These are phyloP conservation scores for Paedocypris sp. DNA, from an alignment of 2,113 vertebrate species.

Conservation along the genomic window DNA sequence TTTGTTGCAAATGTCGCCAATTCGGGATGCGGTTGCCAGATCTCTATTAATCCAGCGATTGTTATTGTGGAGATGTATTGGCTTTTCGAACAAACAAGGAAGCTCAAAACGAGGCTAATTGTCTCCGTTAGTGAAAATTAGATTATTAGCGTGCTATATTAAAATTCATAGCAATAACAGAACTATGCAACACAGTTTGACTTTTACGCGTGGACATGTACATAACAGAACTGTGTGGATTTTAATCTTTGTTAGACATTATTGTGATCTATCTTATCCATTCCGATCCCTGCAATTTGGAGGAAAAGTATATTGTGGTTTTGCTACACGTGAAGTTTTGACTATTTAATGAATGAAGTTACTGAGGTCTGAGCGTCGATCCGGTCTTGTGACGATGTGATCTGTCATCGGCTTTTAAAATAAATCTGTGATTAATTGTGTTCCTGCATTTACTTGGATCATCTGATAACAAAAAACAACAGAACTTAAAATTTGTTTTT, in stretches of 20 bases:
- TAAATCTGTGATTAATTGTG: slow-evolving; percentile 22
- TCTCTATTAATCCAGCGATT: too few relatives aligned
- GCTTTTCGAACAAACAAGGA: too few relatives aligned
- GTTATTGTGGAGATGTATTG: too few relatives aligned
- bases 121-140: background rate
- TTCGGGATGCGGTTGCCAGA: too few relatives aligned
- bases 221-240: background rate
- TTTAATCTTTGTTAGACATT: background rate
- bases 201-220: background rate
- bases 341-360: background rate
- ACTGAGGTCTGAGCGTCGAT: background rate
- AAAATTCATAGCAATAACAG: slow-evolving; percentile 26
- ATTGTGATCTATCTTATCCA: background rate
- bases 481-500: too few relatives aligned
- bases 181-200: slow-evolving; percentile 17
- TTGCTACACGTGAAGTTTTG: background rate
- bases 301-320: background rate
- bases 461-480: too few relatives aligned
- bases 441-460: background rate
- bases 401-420: slow-evolving; percentile 2
- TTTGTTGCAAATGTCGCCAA: too few relatives aligned
- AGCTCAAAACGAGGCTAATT: too few relatives aligned
- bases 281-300: background rate
- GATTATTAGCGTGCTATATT: background rate
- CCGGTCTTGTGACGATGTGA: slow-evolving; percentile 2